These are phyloP conservation scores for Adela reaumurella DNA, from an alignment of 2,888 invertebrate species.

Conservation along the genomic window DNA sequence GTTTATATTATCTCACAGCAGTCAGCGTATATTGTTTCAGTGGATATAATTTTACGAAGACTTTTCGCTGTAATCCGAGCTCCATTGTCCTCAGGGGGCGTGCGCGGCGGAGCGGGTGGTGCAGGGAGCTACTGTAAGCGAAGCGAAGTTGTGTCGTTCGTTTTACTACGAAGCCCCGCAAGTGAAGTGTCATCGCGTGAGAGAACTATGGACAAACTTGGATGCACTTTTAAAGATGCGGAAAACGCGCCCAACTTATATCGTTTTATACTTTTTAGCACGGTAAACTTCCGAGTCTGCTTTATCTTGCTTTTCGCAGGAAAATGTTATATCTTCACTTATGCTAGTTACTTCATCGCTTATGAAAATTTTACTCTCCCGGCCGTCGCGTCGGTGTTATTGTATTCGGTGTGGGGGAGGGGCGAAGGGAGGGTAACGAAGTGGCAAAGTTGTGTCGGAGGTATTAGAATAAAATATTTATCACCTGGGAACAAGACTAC, in stretches of 20 bases:
- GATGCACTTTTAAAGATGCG: background rate
- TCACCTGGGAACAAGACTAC: too few species aligned
- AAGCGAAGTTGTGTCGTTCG: background rate
- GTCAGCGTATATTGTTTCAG: too few species aligned
- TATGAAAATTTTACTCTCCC: too few species aligned
- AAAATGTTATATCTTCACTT: too few species aligned
- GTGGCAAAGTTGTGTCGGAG: too few species aligned
- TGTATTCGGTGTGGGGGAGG: too few species aligned
- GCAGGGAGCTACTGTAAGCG: background rate
- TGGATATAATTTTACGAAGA: background rate
- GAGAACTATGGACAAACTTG: background rate
- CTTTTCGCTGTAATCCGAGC: background rate
- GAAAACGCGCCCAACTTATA: background rate
- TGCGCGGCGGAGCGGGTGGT: background rate
- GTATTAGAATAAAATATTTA: too few species aligned
- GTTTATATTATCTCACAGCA: too few species aligned
- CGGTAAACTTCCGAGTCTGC: background rate
- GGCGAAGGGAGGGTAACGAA: too few species aligned
- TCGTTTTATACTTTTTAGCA: background rate
- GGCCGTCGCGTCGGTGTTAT: too few species aligned
- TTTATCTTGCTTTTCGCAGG: background rate
- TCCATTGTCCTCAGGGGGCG: background rate
- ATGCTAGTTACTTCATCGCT: too few species aligned
- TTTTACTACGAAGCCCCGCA: background rate
- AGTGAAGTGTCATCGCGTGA: background rate